Base-by-base conservation (phyloP, 2,797 vertebrate species). In the Poecilia gillii region DNA sequence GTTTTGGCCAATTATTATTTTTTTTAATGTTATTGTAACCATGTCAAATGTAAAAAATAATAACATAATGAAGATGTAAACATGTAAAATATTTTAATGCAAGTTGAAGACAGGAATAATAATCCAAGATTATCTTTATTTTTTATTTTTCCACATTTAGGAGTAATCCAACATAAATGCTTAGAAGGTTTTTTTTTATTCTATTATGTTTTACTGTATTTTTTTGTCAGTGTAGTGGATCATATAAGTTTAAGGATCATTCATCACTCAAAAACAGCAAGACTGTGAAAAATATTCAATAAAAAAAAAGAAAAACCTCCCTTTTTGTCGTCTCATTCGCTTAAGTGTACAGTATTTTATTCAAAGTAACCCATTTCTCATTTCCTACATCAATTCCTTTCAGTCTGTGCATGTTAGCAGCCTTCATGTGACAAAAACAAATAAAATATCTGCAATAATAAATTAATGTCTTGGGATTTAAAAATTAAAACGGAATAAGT, bases 401-500 rank as follows among this genome's bases (percentile, higher is more conserved):
- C 64, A 85, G 78, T 84, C 76, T 82, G 72, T 83, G 75, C 77
- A 53, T 25, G 51, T 39, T 89, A 92, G 91, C 90, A 94, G 91
- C 93, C 85, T 90, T 90, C 81, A 31, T 77, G 85, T 85, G 91
- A 90, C 81, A 91, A 89, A 93, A 82, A 88, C 81, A 92, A 91
- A 92, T 92, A 89, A 90, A 93, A 91, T 81, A 91, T 93, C 74
- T 92, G 84, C 41, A 96, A 64, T 46, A 62, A 96, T 94, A 96
- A 96, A 89, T 95, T 95, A 96, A 94, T 82, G 93, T 90, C 78
- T 92, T 80, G 90, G 85, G 76, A 86, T 93, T 91, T 84, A 91
- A 87, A 90, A 92, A 90, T 82, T 73, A 79, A 94, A 93, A 89
- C 72, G 3, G 77, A 93, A 95, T 94, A 95, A 95, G 91, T 92